Conservation (phyloP, 1,140 invertebrate species). For the Brachionus rubens region DNA sequence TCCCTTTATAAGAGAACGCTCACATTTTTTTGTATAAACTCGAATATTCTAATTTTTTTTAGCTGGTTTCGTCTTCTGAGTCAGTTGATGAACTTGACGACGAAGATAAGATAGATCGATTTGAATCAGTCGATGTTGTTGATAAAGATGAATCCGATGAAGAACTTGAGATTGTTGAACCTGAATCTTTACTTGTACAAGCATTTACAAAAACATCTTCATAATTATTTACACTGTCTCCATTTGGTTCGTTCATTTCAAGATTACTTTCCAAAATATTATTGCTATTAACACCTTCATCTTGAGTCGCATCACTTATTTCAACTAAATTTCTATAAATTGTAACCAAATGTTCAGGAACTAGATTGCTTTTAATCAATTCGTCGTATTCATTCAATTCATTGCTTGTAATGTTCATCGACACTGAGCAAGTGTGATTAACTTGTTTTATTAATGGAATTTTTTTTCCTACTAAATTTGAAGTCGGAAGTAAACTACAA, state of each 20-base stretch:
- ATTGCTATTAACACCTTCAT: too few relatives aligned
- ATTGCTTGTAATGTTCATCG: neutral
- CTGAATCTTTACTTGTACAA: neutral
- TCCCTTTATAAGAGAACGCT: too few relatives aligned
- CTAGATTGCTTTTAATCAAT: neutral
- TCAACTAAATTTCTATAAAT: neutral
- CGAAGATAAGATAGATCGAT: neutral
- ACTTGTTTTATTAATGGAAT: neutral
- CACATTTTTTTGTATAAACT: too few relatives aligned
- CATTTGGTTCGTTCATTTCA: too few relatives aligned
- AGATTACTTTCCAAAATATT: too few relatives aligned
- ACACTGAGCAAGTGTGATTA: neutral
- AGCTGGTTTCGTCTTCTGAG: neutral
- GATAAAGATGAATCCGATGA: neutral
- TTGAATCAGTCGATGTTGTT: neutral
- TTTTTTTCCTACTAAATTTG: neutral
- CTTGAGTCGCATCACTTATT: too few relatives aligned
- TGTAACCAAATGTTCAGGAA: conserved; percentile 1
- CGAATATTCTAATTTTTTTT: neutral
- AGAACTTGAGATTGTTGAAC: neutral
- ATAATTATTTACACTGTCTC: too few relatives aligned
- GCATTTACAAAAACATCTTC: too few relatives aligned
- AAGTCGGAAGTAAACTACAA: neutral
- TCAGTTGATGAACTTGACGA: conserved; percentile 7
- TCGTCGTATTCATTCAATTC: neutral